These are phyloP conservation scores for Elgaria multicarinata DNA, from an alignment of 2,113 vertebrate species.

Conservation along the genomic window DNA sequence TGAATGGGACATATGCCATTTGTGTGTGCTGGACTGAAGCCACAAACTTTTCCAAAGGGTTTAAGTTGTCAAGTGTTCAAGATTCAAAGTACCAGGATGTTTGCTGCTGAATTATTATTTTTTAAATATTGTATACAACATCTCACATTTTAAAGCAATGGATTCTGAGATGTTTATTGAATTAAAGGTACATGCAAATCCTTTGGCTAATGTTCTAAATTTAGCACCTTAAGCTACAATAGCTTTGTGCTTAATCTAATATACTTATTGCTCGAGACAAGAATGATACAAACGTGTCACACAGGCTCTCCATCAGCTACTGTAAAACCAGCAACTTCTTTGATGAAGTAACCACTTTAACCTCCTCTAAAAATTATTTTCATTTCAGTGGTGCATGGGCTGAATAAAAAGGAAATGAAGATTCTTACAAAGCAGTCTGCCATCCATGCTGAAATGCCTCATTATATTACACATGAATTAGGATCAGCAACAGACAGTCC, in stretches of 20 bases:
- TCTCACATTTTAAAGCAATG: neutral
- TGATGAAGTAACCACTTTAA: neutral
- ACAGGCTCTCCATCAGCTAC: neutral
- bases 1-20: neutral
- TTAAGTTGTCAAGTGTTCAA: neutral
- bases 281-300: neutral
- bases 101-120: neutral
- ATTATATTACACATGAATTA: neutral
- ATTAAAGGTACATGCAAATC: slow-evolving; percentile 13
- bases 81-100: neutral
- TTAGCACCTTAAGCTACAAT: neutral
- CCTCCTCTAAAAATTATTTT: neutral
- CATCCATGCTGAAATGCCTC: neutral
- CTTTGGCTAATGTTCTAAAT: neutral
- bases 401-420: neutral
- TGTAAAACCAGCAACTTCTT: neutral
- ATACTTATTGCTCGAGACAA: neutral
- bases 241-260: slow-evolving; percentile 22
- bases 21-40: neutral
- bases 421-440: neutral
- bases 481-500: neutral
- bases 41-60: neutral
- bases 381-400: no score
- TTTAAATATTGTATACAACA: neutral
- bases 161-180: neutral